Evolutionary conservation across 1,140 invertebrate genomes (phyloP).

Genomic region (Hyposmocoma kahamanoa): DNA sequence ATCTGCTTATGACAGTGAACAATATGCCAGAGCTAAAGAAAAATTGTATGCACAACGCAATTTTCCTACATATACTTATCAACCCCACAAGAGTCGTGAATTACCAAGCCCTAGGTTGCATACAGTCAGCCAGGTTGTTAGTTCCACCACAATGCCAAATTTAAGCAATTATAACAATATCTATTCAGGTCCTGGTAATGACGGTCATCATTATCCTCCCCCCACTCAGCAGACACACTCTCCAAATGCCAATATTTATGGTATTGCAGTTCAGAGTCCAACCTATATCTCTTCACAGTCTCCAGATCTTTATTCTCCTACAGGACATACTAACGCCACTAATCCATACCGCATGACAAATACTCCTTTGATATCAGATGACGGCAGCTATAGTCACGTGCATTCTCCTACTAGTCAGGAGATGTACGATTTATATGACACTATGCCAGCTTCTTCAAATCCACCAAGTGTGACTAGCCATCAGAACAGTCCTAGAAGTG

Average conservation of each 20-base stretch:
- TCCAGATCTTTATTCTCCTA: conserved; percentile 60
- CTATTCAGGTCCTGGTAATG: conserved; percentile 32
- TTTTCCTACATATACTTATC: conserved; percentile 62
- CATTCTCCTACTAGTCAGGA: conserved; percentile 58
- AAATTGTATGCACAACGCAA: conserved; percentile 59
- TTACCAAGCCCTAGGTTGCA: conserved; percentile 50
- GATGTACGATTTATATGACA: conserved; percentile 64
- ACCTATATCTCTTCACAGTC: conserved; percentile 62
- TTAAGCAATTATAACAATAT: conserved; percentile 58
- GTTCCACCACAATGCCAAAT: conserved; percentile 67
- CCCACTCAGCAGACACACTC: conserved; percentile 39
- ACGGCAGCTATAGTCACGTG: conserved; percentile 60
- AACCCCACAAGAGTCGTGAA: conserved; percentile 46
- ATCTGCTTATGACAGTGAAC: conserved; percentile 47
- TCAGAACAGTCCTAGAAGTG: conserved; percentile 47
- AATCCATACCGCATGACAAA: conserved; percentile 67
- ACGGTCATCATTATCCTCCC: conserved; percentile 42
- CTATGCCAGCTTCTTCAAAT: conserved; percentile 50
- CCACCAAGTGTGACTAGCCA: conserved; percentile 46
- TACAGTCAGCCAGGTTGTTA: conserved; percentile 64
- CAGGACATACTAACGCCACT: conserved; percentile 60
- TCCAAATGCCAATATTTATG: conserved; percentile 56
- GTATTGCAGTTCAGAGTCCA: conserved; percentile 42
- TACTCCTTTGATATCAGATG: conserved; percentile 61
- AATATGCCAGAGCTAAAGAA: conserved; percentile 56